Evolutionary conservation across 30 jellyfish, hydroid and myxozoan species (phyloP).

Genomic region (Sanderia malayensis): DNA sequence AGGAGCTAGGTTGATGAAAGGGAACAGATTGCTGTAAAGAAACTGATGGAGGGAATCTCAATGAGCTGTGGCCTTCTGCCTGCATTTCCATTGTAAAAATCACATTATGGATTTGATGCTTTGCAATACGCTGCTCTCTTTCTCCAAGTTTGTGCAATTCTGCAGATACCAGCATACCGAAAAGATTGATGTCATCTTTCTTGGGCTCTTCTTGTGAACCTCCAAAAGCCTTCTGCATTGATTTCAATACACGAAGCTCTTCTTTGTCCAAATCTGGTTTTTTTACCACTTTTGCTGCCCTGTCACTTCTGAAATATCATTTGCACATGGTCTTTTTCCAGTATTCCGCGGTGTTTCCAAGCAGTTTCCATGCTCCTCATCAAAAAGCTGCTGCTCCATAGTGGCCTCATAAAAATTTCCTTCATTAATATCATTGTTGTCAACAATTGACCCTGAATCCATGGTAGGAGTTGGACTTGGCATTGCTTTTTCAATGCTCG

Average conservation of each 20-base stretch:
- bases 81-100: constrained; percentile 24
- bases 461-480: constrained; percentile 22
- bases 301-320: constrained; percentile 9
- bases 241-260: background rate
- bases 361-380: background rate
- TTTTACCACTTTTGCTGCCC: constrained; percentile 21
- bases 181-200: constrained; percentile 7
- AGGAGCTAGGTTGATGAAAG: background rate
- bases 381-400: background rate
- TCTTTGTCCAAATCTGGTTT: background rate
- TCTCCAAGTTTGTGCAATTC: constrained; percentile 17
- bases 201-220: background rate
- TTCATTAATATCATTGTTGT: background rate
- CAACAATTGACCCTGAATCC: constrained; percentile 5
- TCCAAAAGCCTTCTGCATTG: background rate
- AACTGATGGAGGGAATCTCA: background rate
- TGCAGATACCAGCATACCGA: constrained; percentile 37
- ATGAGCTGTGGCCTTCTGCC: background rate
- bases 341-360: background rate
- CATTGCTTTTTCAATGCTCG: background rate
- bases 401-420: background rate
- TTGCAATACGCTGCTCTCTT: constrained; percentile 2
- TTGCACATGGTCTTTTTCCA: background rate
- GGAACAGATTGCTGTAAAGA: background rate
- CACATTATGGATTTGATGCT: constrained; percentile 23